A percentile compares a stretch with the other conserved stretches of the same genome.
phyloP scores from a whole-genome alignment of 2,888 invertebrate genomes.

The Eutolmus rufibarbis region DNA sequence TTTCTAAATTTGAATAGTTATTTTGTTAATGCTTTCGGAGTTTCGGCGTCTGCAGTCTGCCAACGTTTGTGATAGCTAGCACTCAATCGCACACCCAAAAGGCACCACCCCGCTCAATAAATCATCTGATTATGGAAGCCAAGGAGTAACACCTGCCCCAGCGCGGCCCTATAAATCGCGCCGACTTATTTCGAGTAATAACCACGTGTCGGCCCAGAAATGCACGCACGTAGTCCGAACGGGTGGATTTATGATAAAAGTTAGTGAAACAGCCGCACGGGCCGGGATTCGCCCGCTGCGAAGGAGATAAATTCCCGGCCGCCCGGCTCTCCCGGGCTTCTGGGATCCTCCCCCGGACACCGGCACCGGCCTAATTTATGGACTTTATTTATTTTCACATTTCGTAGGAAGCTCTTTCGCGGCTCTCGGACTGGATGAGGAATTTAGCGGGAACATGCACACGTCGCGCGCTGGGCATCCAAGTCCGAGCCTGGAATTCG shows the following conservation, averaged over 20 bases:
- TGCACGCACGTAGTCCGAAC: slow-evolving; percentile 13
- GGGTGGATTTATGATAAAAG: slow-evolving; percentile 18
- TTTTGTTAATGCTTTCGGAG: background rate
- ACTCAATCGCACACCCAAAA: slow-evolving; percentile 12
- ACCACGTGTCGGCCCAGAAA: slow-evolving; percentile 34
- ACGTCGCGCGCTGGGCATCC: background rate
- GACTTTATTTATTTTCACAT: slow-evolving; percentile 38
- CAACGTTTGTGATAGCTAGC: background rate
- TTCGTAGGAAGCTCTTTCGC: slow-evolving; percentile 32
- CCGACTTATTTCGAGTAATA: slow-evolving; percentile 23
- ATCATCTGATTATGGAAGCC: slow-evolving; percentile 35
- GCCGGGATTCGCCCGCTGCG: slow-evolving; percentile 8
- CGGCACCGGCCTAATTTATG: slow-evolving; percentile 17
- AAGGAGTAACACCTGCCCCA: slow-evolving; percentile 30
- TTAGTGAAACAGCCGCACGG: background rate
- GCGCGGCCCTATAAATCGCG: slow-evolving; percentile 10
- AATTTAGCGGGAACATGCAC: slow-evolving; percentile 28
- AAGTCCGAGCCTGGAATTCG: background rate
- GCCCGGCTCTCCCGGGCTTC: background rate
- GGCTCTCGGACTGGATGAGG: slow-evolving; percentile 3
- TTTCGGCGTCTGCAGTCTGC: background rate
- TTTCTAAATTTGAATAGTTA: no score
- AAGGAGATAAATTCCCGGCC: background rate
- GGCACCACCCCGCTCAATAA: background rate
- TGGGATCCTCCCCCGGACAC: background rate